Evolutionary conservation across 2,888 invertebrate species (phyloP).

Genomic region (Esperia sulphurella): DNA sequence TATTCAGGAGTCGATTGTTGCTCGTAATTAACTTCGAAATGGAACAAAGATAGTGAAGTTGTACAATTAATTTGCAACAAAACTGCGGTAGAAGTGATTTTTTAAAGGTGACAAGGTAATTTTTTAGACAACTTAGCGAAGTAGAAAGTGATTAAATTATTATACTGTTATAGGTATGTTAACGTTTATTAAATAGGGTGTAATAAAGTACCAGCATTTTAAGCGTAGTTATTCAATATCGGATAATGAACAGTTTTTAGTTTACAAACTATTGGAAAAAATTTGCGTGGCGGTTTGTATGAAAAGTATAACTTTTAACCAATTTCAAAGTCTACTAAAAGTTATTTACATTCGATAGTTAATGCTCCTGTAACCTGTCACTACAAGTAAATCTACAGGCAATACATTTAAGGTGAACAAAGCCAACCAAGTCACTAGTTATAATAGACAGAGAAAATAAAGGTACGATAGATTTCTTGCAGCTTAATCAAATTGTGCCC

Average conservation of each 20-base stretch:
- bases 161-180: too few species aligned
- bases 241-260: too few species aligned
- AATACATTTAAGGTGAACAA: background rate
- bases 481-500: conserved; percentile 27
- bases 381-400: background rate
- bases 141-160: too few species aligned
- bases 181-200: too few species aligned
- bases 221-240: too few species aligned
- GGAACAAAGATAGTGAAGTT: conserved; percentile 15
- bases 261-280: too few species aligned
- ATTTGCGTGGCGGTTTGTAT: too few species aligned
- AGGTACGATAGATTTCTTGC: conserved; percentile 6
- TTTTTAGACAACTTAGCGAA: conserved; percentile 7
- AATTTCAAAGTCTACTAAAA: too few species aligned
- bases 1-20: conserved; percentile 7
- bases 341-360: too few species aligned
- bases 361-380: too few species aligned
- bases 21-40: conserved; percentile 13
- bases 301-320: too few species aligned
- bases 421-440: background rate
- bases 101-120: conserved; percentile 14
- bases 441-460: conserved; percentile 2
- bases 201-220: too few species aligned
- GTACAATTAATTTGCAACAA: conserved; percentile 4
- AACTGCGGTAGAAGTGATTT: conserved; percentile 7